Base-by-base conservation (phyloP, 2,113 vertebrate genomes). In the Trachemys scripta region DNA sequence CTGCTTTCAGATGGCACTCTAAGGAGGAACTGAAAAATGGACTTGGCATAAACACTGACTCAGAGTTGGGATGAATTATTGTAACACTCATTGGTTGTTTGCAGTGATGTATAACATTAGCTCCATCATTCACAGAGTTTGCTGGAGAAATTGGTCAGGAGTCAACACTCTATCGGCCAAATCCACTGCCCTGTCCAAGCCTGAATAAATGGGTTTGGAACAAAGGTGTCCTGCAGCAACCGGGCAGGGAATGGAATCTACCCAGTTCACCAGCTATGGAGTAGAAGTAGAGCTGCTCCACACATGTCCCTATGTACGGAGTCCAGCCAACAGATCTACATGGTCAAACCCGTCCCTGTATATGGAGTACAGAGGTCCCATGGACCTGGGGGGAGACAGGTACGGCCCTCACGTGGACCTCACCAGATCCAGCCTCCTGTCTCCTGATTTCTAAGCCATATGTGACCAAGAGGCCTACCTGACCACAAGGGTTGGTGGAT, bases 231-330 rank as follows among this genome's bases (percentile, higher is more conserved):
- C 31, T n/a, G 14, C 62, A n/a, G 62, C 31, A 69, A 11, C 62
- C n/a, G 62, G 16, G 16, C 8, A 69, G 62, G 31, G 8, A 69
- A n/a, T 69, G 17, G 35, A 35, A 69, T 35, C 16, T 4, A 69
- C 62, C 62, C 35, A 69, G 17, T 69, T 69, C 35, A 8, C 6
- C 19, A 35, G 62, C 62, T n/a, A 35, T 8, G 65, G 65, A n/a
- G 35, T 20, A 69, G 17, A n/a, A 69, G 65, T 2, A n/a, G 17
- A 69, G 35, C 65, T 69, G 65, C 65, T n/a, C 35, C 65, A 22
- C 31, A 24, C 35, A 59, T 12, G 5, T 35, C 1, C 79, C 8
- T 9, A 31, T 35, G 49, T 35, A 35, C 0, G 0, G 19, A 16
- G 79, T 38, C 50, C 3, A 47, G 6, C 24, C 24, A 76, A 47